phyloP scores from a whole-genome alignment of 35 echinoderm and acorn worm species.

The Heliocidaris tuberculata region DNA sequence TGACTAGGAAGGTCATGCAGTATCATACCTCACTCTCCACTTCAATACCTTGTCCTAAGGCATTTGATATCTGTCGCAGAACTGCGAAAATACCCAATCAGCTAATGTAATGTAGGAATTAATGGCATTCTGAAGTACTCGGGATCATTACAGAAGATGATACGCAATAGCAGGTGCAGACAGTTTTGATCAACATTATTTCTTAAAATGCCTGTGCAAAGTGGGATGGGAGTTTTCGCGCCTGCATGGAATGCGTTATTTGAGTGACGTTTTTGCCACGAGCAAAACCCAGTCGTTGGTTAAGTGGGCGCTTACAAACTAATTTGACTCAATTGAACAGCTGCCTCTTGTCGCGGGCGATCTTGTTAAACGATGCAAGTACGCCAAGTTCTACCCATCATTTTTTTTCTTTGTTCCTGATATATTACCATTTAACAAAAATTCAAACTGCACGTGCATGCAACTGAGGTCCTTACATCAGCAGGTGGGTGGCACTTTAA shows the following conservation, averaged over 20 bases:
- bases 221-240: neutral
- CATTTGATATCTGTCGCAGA: too few species aligned
- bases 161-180: neutral
- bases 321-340: conserved; percentile 35
- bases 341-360: neutral
- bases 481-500: too few species aligned
- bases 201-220: neutral
- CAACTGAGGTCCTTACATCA: too few species aligned
- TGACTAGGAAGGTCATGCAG: too few species aligned
- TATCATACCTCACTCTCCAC: too few species aligned
- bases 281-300: neutral
- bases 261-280: conserved; percentile 19
- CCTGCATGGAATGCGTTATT: neutral
- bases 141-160: neutral
- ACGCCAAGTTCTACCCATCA: too few species aligned
- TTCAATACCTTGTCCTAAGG: too few species aligned
- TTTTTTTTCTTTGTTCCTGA: too few species aligned
- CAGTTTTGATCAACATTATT: neutral
- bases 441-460: too few species aligned
- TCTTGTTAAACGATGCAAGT: neutral
- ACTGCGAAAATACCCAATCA: too few species aligned
- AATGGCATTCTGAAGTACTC: neutral
- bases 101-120: too few species aligned
- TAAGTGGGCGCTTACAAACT: conserved; percentile 17
- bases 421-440: too few species aligned